Base-by-base conservation (phyloP, 2,888 invertebrate genomes). In the Temnothorax rugatulus region DNA sequence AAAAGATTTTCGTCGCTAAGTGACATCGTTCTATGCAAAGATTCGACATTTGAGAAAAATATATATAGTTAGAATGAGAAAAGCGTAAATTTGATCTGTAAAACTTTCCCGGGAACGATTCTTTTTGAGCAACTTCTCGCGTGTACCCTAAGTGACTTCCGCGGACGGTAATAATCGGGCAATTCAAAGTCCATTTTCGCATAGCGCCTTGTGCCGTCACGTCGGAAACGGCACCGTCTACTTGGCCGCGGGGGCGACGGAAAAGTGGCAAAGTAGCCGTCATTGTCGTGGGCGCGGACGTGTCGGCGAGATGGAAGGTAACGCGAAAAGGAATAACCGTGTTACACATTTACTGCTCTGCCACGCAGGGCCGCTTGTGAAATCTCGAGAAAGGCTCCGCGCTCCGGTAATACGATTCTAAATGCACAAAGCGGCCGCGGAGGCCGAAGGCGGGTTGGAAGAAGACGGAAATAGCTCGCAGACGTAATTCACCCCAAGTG, bases 151-250 rank as follows among this genome's bases (percentile, higher is more conserved):
- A 89, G 87, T 87, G 86, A 86, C 59, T 87, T 63, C 86, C 50
- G 71, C 29, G 79, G 76, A 69, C 64, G 74, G 88, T 84, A 88
- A 91, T 91, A 91, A 91, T 92, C 88, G 86, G 77, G 88, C 90
- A 89, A 93, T 92, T 93, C 90, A 90, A 87, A 94, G 91, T 93
- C 93, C 94, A 93, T 93, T 94, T 93, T 87, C 91, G 85, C 59
- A 75, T 87, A 88, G 88, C 92, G 90, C 92, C 91, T 92, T 91
- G 4, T 29, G 90, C 83, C 88, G 69, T 76, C 59, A 21, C 44
- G 47, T 61, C 57, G 38, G 57, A 52, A 63, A 50, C 25, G 54
- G 21, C 64, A 66, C 9, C 57, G 25, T 66, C 71, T 61, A 83
- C 57, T 34, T 44, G n/a, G 61, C 11, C 47, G 71, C 63, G 75